Percentiles rank a stretch among this genome's conserved stretches.
These are phyloP conservation scores for Odontophorus gujanensis DNA, from an alignment of 2,113 vertebrate genomes.

Conservation along the genomic window DNA sequence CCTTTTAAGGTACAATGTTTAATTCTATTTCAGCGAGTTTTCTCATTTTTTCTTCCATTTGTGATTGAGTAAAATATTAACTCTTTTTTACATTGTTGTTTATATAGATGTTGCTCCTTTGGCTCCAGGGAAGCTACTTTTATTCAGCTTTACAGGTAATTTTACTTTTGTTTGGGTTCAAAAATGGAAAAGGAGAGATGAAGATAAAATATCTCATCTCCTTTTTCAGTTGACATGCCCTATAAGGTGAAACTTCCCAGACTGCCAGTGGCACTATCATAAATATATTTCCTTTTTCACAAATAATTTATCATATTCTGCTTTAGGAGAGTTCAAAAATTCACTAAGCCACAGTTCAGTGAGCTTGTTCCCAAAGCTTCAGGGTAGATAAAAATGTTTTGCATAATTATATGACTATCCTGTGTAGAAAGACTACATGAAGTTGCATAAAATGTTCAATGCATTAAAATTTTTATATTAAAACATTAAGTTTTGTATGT, in stretches of 20 bases:
- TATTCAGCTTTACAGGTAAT: not conserved
- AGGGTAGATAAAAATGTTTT: conserved; percentile 10
- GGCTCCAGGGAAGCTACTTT: not conserved
- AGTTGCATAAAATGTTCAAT: not conserved
- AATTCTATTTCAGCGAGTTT: not conserved
- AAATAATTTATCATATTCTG: conserved; percentile 48
- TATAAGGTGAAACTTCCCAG: conserved; percentile 17
- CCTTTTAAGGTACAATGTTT: not conserved
- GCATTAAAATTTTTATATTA: not conserved
- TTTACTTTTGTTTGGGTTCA: not conserved
- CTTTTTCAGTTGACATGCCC: not conserved
- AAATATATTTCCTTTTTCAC: conserved; percentile 24
- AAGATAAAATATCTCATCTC: not conserved
- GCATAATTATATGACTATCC: conserved; percentile 1
- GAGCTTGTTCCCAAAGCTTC: conserved; percentile 31
- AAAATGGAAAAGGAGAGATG: not conserved
- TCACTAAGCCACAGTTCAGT: conserved; percentile 27
- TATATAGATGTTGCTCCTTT: not conserved
- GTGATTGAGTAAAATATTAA: not conserved
- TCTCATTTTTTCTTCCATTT: not conserved
- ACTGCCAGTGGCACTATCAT: conserved; percentile 15
- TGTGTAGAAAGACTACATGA: not conserved
- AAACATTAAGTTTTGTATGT: not conserved
- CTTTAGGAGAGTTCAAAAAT: conserved; percentile 41
- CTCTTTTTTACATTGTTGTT: not conserved